phyloP scores from a whole-genome alignment of 2,113 vertebrate species.

The Passer montanus region DNA sequence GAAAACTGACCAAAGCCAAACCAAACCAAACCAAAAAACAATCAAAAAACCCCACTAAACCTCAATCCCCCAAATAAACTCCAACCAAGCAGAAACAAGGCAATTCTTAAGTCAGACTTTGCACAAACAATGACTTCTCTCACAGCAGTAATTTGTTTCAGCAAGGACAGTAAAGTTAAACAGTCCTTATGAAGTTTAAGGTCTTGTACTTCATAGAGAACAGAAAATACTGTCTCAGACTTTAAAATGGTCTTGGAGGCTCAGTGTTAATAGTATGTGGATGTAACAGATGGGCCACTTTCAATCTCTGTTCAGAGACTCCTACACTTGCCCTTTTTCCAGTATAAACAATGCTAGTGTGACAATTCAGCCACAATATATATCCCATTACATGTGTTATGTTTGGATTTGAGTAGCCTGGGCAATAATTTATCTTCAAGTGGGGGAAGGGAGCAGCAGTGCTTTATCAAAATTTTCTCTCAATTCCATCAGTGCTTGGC shows the following conservation, averaged over 20 bases:
- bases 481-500: background rate
- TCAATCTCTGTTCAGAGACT: background rate
- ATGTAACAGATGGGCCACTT: background rate
- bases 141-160: background rate
- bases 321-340: background rate
- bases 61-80: background rate
- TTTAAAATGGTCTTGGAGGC: background rate
- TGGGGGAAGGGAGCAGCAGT: background rate
- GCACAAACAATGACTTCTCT: background rate
- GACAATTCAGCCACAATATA: background rate
- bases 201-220: background rate
- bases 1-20: background rate
- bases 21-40: background rate
- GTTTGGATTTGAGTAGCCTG: background rate
- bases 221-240: background rate
- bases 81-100: background rate
- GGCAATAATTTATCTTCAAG: background rate
- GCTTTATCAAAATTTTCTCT: constrained; percentile 3
- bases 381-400: background rate
- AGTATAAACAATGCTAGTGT: background rate
- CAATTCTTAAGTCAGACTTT: background rate
- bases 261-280: background rate
- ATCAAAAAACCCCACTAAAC: background rate
- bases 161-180: background rate
- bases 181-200: background rate